Conservation (phyloP, 2,888 invertebrate species). For the Eristalis tenax region DNA sequence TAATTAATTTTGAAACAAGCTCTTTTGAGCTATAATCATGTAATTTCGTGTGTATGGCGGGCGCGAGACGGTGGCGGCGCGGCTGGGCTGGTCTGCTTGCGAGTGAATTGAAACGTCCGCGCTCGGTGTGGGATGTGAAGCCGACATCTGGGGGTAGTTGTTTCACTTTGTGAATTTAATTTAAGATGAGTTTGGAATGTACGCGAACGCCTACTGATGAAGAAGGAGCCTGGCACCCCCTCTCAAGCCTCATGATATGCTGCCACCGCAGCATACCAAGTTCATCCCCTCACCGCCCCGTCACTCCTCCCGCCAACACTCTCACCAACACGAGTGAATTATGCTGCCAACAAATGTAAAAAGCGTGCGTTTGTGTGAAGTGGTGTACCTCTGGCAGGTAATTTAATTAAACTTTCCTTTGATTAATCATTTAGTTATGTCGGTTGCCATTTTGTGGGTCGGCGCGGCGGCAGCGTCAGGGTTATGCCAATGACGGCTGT, state of each 20-base stretch:
- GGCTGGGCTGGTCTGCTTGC: not conserved
- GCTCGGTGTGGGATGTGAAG: not conserved
- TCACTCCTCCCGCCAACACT: not conserved
- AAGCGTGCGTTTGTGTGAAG: conserved; percentile 63
- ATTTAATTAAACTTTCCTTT: conserved; percentile 72
- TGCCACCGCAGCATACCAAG: conserved; percentile 27
- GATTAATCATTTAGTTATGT: conserved; percentile 72
- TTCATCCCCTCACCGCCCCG: conserved; percentile 3
- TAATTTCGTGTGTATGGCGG: conserved; percentile 71
- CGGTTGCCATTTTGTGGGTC: conserved; percentile 61
- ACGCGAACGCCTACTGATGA: conserved; percentile 61
- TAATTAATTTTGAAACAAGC: conserved; percentile 73
- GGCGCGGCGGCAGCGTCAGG: not conserved
- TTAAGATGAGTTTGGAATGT: conserved; percentile 66
- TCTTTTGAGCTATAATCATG: conserved; percentile 71
- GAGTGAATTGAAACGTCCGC: conserved; percentile 3
- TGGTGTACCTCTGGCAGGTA: conserved; percentile 67
- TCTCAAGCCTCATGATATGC: not conserved
- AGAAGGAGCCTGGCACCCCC: conserved; percentile 38
- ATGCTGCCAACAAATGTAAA: conserved; percentile 67
- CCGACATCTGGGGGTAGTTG: conserved; percentile 30
- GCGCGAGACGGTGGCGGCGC: conserved; percentile 22
- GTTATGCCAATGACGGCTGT: not conserved
- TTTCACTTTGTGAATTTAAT: conserved; percentile 69
- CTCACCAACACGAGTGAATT: conserved; percentile 45